A percentile compares a stretch with the other conserved stretches of the same genome.
These are phyloP conservation scores for Macrobrachium nipponense DNA, from an alignment of 1,140 invertebrate species.

Conservation along the genomic window DNA sequence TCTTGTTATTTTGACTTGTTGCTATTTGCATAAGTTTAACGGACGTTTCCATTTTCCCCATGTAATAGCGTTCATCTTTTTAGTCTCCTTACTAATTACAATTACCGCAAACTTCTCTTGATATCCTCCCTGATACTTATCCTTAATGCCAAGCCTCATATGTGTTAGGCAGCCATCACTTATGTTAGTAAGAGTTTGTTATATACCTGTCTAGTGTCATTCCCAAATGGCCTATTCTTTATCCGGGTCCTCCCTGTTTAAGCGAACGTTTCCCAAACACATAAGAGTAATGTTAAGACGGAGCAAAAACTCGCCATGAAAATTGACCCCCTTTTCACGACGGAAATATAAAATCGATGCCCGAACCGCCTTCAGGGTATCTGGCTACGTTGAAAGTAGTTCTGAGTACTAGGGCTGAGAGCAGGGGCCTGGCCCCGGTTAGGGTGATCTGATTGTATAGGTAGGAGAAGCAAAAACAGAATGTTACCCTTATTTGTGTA, in stretches of 20 bases:
- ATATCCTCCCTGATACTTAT: background rate
- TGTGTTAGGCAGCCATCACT: too few species aligned
- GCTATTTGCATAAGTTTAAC: too few species aligned
- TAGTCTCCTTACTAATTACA: too few species aligned
- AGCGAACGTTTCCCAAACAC: slow-evolving; percentile 38
- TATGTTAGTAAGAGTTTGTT: background rate
- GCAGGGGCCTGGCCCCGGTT: background rate
- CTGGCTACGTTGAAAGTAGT: background rate
- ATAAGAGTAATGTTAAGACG: slow-evolving; percentile 31
- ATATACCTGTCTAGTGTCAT: slow-evolving; percentile 25
- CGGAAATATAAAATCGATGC: slow-evolving; percentile 40
- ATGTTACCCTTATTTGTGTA: too few species aligned
- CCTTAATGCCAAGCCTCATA: background rate
- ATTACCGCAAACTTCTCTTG: too few species aligned
- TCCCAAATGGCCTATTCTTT: slow-evolving; percentile 11
- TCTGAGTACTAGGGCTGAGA: background rate
- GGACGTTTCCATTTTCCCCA: too few species aligned
- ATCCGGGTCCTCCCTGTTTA: background rate
- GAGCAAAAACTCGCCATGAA: slow-evolving; percentile 23
- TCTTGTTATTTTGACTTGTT: too few species aligned
- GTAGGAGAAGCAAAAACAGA: too few species aligned
- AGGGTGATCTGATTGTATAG: background rate
- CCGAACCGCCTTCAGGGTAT: slow-evolving; percentile 17
- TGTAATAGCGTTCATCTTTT: too few species aligned
- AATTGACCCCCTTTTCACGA: slow-evolving; percentile 39